Conservation (phyloP, 2,797 vertebrate genomes). For the Gorsachius magnificus region DNA sequence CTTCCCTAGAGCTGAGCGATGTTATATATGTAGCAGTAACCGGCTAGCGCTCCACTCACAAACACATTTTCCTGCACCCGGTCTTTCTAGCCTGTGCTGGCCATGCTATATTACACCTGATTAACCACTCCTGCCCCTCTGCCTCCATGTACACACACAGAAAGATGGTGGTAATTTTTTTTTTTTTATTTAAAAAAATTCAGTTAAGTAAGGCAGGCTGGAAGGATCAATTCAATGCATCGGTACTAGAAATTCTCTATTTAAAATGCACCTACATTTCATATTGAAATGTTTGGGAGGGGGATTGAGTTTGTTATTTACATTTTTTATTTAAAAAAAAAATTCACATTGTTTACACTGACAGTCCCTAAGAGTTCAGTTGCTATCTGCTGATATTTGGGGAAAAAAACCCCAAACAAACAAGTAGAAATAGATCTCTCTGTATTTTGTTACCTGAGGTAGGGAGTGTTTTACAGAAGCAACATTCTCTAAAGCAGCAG, state of each 20-base stretch:
- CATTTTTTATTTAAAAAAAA: not conserved
- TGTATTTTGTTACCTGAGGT: constrained; percentile 16
- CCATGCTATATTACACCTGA: not conserved
- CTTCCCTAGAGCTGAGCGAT: not conserved
- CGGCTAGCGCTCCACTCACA: not conserved
- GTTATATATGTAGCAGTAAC: not conserved
- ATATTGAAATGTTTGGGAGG: too few relatives aligned
- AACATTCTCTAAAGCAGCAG: not conserved
- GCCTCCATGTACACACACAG: not conserved
- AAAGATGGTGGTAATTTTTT: not conserved
- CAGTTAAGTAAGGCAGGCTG: too few relatives aligned
- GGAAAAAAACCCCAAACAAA: too few relatives aligned
- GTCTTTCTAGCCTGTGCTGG: not conserved
- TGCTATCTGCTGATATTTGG: not conserved
- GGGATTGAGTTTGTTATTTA: too few relatives aligned
- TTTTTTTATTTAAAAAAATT: not conserved
- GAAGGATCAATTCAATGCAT: too few relatives aligned
- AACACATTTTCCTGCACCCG: fast-evolving
- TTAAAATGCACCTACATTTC: too few relatives aligned
- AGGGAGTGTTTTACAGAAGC: not conserved
- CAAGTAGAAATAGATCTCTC: not conserved
- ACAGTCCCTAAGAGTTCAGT: not conserved
- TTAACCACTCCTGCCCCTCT: not conserved
- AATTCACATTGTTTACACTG: not conserved
- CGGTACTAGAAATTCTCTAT: too few relatives aligned